Evolutionary conservation across 2,113 vertebrate species (phyloP), one percentile per base, ranked within the genome.

Genomic region (Erinaceus europaeus): DNA sequence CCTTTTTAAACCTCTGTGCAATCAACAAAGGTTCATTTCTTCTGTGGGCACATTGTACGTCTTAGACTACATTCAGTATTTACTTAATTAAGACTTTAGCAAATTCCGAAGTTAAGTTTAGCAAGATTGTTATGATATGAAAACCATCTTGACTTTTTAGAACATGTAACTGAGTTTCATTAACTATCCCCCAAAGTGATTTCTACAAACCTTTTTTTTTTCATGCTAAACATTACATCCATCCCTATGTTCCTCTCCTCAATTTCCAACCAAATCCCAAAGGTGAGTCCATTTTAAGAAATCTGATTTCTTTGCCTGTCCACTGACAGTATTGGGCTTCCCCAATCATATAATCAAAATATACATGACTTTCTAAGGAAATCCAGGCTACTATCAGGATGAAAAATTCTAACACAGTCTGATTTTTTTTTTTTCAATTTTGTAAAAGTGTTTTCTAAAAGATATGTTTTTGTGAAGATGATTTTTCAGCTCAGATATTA

Each of bases 11-110:
- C 62, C 21, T 72, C 90, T 85, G 65, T 91, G 71, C 90, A 95
- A 86, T 96, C 94, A 93, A 46, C 86, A 93, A 95, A 90, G 83
- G 80, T 29, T 32, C 72, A 82, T 90, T 93, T 53, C 65, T 88
- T 80, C 61, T 83, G 73, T 46, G 90, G n/a, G 79, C 44, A 85
- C 88, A 50, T 92, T 91, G 44, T 25, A 32, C 50, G 36, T 64
- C 17, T 82, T 50, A 11, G 4, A 79, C 12, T 55, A 21, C 90
- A 36, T 59, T 62, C 38, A 78, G 36, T 6, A 48, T 83, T 89
- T 86, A 46, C 29, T 89, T 69, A 75, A 82, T 42, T 17, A 7
- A 76, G 46, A 59, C 48, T 86, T 79, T 2, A 85, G 18, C 73
- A 52, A 50, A 88, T 71, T 81, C 18, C 50, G 50, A 79, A 42